A percentile compares a stretch with the other conserved stretches of the same genome.
Evolutionary conservation across 1,140 invertebrate genomes (phyloP).

Genomic region (Dinothrombium tinctorium): DNA sequence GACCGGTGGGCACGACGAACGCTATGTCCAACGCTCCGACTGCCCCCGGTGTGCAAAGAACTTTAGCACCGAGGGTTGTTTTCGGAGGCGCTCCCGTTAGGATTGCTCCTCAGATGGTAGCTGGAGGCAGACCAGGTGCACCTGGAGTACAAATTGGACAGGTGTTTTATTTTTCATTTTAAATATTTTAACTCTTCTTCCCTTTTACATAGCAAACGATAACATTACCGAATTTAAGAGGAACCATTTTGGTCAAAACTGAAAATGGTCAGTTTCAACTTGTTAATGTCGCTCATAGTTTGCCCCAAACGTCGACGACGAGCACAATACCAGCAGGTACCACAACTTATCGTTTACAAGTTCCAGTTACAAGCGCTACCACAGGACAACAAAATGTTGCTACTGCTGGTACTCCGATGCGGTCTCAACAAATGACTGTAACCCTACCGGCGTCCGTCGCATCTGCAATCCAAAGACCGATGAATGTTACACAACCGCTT

Average conservation of each 20-base stretch:
- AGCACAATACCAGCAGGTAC: conserved; percentile 16
- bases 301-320: too few species aligned
- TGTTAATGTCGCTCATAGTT: conserved; percentile 52
- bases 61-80: neutral
- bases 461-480: conserved; percentile 16
- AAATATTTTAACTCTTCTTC: neutral
- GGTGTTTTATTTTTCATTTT: neutral
- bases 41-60: neutral
- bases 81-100: neutral
- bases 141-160: neutral
- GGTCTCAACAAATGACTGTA: conserved; percentile 14
- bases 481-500: conserved; percentile 11
- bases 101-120: neutral
- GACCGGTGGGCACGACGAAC: neutral
- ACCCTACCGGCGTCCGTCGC: conserved; percentile 12
- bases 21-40: neutral
- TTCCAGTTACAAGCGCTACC: conserved; percentile 11
- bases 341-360: conserved; percentile 4
- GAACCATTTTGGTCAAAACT: conserved; percentile 69
- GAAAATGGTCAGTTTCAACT: conserved; percentile 85
- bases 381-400: conserved; percentile 14
- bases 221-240: conserved; percentile 41
- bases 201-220: conserved; percentile 33
- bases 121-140: neutral
- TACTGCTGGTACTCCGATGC: conserved; percentile 17